Evolutionary conservation across 2,888 invertebrate species (phyloP).

Genomic region (Strigamia crassipes): DNA sequence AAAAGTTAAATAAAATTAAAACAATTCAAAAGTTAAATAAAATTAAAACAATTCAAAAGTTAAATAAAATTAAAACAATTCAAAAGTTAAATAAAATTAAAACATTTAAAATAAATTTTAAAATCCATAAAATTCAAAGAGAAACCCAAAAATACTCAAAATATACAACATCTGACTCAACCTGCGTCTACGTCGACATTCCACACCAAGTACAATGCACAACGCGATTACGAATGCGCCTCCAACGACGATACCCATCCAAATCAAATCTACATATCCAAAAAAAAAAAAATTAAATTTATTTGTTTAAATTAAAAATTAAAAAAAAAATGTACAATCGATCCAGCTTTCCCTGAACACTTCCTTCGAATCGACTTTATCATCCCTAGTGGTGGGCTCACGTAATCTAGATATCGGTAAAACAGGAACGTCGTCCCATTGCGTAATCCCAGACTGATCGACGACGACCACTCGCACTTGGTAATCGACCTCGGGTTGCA

Average conservation of each 20-base stretch:
- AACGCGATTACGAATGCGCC: not conserved
- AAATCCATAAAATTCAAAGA: too few species aligned
- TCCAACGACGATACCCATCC: not conserved
- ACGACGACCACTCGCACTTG: constrained; percentile 1
- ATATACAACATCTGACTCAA: not conserved
- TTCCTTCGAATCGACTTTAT: not conserved
- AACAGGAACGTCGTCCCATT: not conserved
- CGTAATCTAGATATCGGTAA: not conserved
- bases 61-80: too few species aligned
- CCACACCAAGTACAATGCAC: not conserved
- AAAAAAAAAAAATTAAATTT: not conserved
- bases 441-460: not conserved
- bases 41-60: not conserved
- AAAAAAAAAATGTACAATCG: not conserved
- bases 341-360: not conserved
- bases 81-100: not conserved
- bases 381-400: not conserved
- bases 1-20: not conserved
- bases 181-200: not conserved
- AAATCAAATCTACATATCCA: not conserved
- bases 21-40: not conserved
- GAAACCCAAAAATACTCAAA: not conserved
- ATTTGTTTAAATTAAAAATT: not conserved
- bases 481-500: not conserved
- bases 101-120: not conserved